phyloP scores from a whole-genome alignment of 2,113 vertebrate species.

The Macrotis lagotis region DNA sequence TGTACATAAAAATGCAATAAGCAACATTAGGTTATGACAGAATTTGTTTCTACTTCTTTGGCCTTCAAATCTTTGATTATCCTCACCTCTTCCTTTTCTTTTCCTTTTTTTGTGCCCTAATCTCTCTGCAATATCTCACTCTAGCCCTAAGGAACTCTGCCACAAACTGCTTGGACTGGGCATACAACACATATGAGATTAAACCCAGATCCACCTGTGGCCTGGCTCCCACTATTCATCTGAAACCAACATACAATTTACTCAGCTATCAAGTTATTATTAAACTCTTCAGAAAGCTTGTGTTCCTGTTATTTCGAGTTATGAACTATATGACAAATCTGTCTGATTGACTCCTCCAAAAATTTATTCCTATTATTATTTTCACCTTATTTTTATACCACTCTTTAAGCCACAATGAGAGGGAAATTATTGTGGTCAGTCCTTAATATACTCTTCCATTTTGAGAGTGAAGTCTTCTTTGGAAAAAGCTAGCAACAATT shows the following conservation, averaged over 20 bases:
- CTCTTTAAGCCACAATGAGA: constrained; percentile 59
- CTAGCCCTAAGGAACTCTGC: not conserved
- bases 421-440: constrained; percentile 35
- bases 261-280: constrained; percentile 14
- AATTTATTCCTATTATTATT: constrained; percentile 25
- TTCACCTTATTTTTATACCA: constrained; percentile 38
- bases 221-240: constrained; percentile 12
- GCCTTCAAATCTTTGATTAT: constrained; percentile 31
- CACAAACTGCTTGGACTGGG: not conserved
- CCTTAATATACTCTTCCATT: constrained; percentile 55
- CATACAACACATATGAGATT: constrained; percentile 15
- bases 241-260: not conserved
- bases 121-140: not conserved
- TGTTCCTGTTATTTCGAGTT: constrained; percentile 18
- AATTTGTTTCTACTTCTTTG: constrained; percentile 64
- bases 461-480: constrained; percentile 45
- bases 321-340: constrained; percentile 11
- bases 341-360: constrained; percentile 30
- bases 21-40: constrained; percentile 76
- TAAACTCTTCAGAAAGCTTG: constrained; percentile 16
- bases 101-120: constrained; percentile 24
- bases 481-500: constrained; percentile 47
- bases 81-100: not conserved
- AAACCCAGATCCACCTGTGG: constrained; percentile 30
- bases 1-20: constrained; percentile 81